phyloP scores from a whole-genome alignment of 1,140 invertebrate species.

The Drosophila erecta region DNA sequence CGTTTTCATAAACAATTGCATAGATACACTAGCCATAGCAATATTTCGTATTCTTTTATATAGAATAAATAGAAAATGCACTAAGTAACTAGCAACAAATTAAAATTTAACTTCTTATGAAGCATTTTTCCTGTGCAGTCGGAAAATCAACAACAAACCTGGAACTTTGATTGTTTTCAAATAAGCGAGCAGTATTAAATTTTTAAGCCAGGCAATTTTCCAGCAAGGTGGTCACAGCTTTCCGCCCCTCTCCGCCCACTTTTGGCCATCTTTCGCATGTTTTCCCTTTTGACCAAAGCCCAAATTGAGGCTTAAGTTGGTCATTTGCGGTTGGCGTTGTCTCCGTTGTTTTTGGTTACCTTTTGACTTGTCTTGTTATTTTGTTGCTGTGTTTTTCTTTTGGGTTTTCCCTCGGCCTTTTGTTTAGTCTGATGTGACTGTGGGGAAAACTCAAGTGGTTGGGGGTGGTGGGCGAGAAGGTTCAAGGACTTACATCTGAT shows the following conservation, averaged over 20 bases:
- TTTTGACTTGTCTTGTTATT: conserved; percentile 35
- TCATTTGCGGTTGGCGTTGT: conserved; percentile 44
- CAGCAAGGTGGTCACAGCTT: conserved; percentile 43
- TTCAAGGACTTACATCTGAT: conserved; percentile 73
- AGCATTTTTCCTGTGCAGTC: neutral
- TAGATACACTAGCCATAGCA: no score
- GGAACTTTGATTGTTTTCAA: conserved; percentile 57
- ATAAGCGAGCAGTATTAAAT: conserved; percentile 55
- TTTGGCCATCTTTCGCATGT: neutral
- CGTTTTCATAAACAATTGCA: no score
- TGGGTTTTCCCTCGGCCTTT: conserved; percentile 34
- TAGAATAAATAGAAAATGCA: no score
- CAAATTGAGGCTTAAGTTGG: conserved; percentile 56
- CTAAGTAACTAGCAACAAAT: no score
- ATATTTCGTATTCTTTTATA: no score
- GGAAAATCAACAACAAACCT: conserved; percentile 42
- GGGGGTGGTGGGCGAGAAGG: conserved; percentile 16
- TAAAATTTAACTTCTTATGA: no score
- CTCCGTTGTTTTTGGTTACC: conserved; percentile 40
- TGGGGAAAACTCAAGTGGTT: conserved; percentile 39
- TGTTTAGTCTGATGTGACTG: conserved; percentile 54
- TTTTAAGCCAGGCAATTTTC: conserved; percentile 55
- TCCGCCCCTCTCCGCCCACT: neutral
- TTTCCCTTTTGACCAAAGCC: conserved; percentile 29
- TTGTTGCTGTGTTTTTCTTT: conserved; percentile 13